These are phyloP conservation scores for Dasypus novemcinctus DNA, from an alignment of 2,113 vertebrate genomes.

Conservation along the genomic window DNA sequence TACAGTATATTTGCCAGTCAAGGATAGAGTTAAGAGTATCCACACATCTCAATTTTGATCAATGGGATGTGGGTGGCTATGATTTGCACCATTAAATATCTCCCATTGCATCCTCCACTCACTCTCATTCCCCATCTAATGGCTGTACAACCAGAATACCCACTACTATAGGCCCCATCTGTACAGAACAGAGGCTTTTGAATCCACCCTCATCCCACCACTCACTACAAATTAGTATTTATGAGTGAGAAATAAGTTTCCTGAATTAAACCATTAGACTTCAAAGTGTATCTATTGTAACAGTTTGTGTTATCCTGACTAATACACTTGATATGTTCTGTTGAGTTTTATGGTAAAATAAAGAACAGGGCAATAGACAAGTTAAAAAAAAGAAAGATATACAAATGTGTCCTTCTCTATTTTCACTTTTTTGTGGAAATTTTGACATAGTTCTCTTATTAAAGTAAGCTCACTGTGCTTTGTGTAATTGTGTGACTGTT, in stretches of 20 bases:
- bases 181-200: too few species aligned
- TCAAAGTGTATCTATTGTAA: neutral
- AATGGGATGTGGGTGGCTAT: neutral
- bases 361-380: neutral
- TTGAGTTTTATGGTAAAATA: neutral
- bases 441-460: neutral
- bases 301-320: neutral
- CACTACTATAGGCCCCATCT: too few species aligned
- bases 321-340: neutral
- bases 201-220: fast-evolving
- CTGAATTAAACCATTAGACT: neutral
- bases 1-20: neutral
- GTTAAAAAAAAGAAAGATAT: neutral
- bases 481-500: neutral
- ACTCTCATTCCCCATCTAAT: neutral
- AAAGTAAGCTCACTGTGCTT: neutral
- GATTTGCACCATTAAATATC: too few species aligned
- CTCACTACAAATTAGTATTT: neutral
- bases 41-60: neutral
- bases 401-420: neutral
- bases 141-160: neutral
- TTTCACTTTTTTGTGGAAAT: neutral
- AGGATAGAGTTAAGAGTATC: neutral
- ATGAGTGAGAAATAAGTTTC: neutral
- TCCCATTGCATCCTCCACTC: fast-evolving